phyloP scores from a whole-genome alignment of 2,888 invertebrate genomes.

The Ectemnius lituratus region DNA sequence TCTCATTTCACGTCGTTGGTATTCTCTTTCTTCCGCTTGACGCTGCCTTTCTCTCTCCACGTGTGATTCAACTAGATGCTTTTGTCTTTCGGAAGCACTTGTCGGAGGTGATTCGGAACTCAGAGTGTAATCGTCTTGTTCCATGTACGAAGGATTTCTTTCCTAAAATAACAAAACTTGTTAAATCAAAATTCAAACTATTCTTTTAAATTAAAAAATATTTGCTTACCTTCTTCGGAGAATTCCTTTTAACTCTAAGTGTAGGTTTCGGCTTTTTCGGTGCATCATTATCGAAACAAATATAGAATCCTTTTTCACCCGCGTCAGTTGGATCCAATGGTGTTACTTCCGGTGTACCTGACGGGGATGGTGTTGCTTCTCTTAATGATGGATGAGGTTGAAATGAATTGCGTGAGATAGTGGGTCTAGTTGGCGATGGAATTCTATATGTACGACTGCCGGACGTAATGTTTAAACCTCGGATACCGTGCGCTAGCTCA shows the following conservation, averaged over 20 bases:
- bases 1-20: slow-evolving; percentile 71
- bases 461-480: slow-evolving; percentile 90
- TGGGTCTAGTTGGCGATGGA: slow-evolving; percentile 91
- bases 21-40: slow-evolving; percentile 73
- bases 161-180: slow-evolving; percentile 57
- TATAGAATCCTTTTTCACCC: slow-evolving; percentile 92
- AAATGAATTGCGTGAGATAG: slow-evolving; percentile 85
- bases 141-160: slow-evolving; percentile 71
- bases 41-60: slow-evolving; percentile 73
- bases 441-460: slow-evolving; percentile 93
- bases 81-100: slow-evolving; percentile 71
- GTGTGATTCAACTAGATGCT: slow-evolving; percentile 78
- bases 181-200: neutral
- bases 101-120: slow-evolving; percentile 68
- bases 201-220: neutral
- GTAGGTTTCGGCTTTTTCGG: slow-evolving; percentile 95
- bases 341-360: slow-evolving; percentile 75
- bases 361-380: slow-evolving; percentile 77
- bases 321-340: slow-evolving; percentile 78
- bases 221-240: slow-evolving; percentile 86
- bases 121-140: slow-evolving; percentile 68
- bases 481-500: slow-evolving; percentile 82
- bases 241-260: slow-evolving; percentile 85
- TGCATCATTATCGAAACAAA: slow-evolving; percentile 93
- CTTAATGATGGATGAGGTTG: slow-evolving; percentile 78